Evolutionary conservation across 1,140 invertebrate genomes (phyloP).

Genomic region (Apolygus lucorum): DNA sequence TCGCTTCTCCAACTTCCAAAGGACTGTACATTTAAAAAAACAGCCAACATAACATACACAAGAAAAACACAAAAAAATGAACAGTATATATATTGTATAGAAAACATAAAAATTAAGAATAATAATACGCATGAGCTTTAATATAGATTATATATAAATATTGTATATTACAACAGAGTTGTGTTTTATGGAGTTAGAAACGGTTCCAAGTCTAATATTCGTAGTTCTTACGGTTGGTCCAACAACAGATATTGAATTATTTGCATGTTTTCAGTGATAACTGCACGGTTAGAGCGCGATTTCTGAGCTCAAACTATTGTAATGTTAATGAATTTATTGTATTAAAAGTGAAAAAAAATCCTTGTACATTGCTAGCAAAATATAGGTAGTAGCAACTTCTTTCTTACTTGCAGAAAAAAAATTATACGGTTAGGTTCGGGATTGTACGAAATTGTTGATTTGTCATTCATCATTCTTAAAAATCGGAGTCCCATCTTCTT

Average conservation of each 20-base stretch:
- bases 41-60: conserved; percentile 3
- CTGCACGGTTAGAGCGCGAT: conserved; percentile 23
- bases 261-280: not conserved
- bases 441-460: no score
- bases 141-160: conserved; percentile 28
- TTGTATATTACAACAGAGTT: conserved; percentile 22
- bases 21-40: conserved; percentile 17
- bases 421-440: not conserved
- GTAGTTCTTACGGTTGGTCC: conserved; percentile 23
- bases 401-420: not conserved
- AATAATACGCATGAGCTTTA: conserved; percentile 30
- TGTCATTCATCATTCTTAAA: no score
- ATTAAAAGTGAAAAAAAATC: conserved; percentile 17
- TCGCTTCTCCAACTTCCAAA: not conserved
- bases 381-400: conserved; percentile 10
- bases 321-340: conserved; percentile 27
- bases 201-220: conserved; percentile 15
- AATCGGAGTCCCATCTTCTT: no score
- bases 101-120: conserved; percentile 23
- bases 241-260: conserved; percentile 8
- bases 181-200: conserved; percentile 19
- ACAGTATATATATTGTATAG: conserved; percentile 23
- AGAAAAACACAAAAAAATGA: conserved; percentile 3
- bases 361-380: conserved; percentile 4
- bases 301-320: conserved; percentile 24